Percentiles rank a stretch among this genome's conserved stretches.
These are phyloP conservation scores for Phymanthus crucifer DNA, from an alignment of 92 coral and sea anemone species.

Conservation along the genomic window DNA sequence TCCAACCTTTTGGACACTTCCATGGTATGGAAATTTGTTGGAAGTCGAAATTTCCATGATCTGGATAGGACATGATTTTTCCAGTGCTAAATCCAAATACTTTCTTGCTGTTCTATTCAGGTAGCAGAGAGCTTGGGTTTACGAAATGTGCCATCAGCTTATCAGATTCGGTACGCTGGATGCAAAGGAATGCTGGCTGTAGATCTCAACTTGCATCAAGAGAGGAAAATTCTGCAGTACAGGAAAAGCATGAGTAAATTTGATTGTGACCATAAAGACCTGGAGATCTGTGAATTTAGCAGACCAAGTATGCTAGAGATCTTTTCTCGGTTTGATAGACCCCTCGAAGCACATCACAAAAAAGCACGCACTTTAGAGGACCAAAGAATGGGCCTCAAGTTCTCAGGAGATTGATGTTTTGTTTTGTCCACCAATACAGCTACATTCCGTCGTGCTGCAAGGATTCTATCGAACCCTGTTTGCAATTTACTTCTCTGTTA, in stretches of 20 bases:
- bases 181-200: slow-evolving; percentile 92
- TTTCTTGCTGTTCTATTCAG: slow-evolving; percentile 32
- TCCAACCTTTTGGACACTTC: too few relatives aligned
- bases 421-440: too few relatives aligned
- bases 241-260: slow-evolving; percentile 90
- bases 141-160: slow-evolving; percentile 75
- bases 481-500: too few relatives aligned
- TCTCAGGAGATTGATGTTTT: too few relatives aligned
- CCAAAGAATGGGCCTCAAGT: too few relatives aligned
- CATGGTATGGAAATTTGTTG: too few relatives aligned
- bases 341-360: neutral
- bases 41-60: too few relatives aligned
- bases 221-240: slow-evolving; percentile 59
- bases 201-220: slow-evolving; percentile 69
- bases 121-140: slow-evolving; percentile 74
- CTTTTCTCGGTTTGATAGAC: neutral
- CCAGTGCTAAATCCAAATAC: too few relatives aligned
- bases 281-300: slow-evolving; percentile 80
- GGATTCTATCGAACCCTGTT: too few relatives aligned
- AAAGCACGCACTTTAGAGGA: too few relatives aligned
- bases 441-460: too few relatives aligned
- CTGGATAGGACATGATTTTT: too few relatives aligned
- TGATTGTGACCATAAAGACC: slow-evolving; percentile 61
- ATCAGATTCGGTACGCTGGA: slow-evolving; percentile 87
- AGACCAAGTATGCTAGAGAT: slow-evolving; percentile 57